Percentiles rank a stretch among this genome's conserved stretches.
These are phyloP conservation scores for Drosophila robusta DNA, from an alignment of 2,888 invertebrate species.

Conservation along the genomic window DNA sequence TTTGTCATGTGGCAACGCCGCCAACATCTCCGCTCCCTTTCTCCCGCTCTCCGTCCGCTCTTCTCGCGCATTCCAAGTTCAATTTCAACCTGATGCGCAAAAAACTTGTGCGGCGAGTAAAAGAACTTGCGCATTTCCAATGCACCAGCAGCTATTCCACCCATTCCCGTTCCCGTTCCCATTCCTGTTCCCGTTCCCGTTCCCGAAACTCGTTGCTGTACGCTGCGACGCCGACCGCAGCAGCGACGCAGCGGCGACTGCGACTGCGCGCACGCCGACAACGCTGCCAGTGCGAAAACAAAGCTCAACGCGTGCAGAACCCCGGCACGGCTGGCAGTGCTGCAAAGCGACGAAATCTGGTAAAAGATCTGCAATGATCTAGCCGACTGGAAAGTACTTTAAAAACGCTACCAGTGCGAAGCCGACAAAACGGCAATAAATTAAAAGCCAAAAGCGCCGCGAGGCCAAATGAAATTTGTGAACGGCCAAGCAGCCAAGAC, in stretches of 20 bases:
- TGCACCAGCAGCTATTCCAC: conserved; percentile 30
- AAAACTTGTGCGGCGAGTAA: conserved; percentile 71
- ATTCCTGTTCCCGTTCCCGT: conserved; percentile 33
- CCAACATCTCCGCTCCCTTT: not conserved
- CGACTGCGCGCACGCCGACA: conserved; percentile 50
- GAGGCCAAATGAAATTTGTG: conserved; percentile 67
- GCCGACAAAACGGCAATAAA: conserved; percentile 82
- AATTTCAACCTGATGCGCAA: conserved; percentile 48
- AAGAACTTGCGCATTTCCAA: conserved; percentile 67
- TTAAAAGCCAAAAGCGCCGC: conserved; percentile 74
- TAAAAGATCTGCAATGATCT: conserved; percentile 25
- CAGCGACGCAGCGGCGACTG: conserved; percentile 7
- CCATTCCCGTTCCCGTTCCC: conserved; percentile 11
- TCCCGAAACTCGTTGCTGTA: conserved; percentile 52
- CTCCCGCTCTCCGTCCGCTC: conserved; percentile 20
- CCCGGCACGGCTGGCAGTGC: conserved; percentile 51
- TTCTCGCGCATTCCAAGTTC: conserved; percentile 48
- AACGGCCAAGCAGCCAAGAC: conserved; percentile 30
- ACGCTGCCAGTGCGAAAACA: conserved; percentile 77
- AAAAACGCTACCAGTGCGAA: conserved; percentile 56
- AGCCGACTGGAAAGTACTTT: conserved; percentile 40
- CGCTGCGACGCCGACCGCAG: conserved; percentile 32
- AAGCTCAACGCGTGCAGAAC: conserved; percentile 81
- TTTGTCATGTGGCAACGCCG: conserved; percentile 45
- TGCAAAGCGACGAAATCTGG: conserved; percentile 24